Evolutionary conservation across 2,888 invertebrate genomes (phyloP), one percentile per base, ranked within the genome.

Genomic region (Latrodectus hesperus): DNA sequence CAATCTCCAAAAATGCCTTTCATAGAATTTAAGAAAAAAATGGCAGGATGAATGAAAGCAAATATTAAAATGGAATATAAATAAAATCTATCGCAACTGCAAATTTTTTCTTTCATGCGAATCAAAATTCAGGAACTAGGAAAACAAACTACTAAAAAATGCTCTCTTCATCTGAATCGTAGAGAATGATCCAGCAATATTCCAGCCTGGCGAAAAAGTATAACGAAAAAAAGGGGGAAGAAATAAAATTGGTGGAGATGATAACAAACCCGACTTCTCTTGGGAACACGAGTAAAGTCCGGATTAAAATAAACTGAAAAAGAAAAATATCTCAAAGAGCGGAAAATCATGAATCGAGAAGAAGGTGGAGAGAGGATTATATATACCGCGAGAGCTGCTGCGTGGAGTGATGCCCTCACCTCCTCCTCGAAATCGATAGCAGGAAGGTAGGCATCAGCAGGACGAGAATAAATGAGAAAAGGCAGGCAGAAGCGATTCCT

Each of bases 231-330:
- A 77, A 8, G 52, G 10, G 52, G 22, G n/a, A 64, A 38, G 51
- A 60, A 60, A n/a, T 65, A 60, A 10, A 60, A 60, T 60, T 60
- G 12, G 17, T 49, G n/a, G 12, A 12, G 67, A 22, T 22, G 70
- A 78, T 78, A 68, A 78, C 78, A 78, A 78, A 78, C 78, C 55
- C 68, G 70, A 78, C 78, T 78, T 70, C 78, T 68, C 9, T 38
- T 12, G 22, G 53, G 60, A 60, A 71, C 22, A 78, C 70, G 68
- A 53, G 53, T 70, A 78, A 78, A 78, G 12, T 78, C 78, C 78
- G 55, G 53, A 22, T 78, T 78, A 52, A 78, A 60, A 53, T 67
- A 78, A 78, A 26, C 38, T 55, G 53, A 55, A 55, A 70, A 53
- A 67, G 49, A 14, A 52, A 52, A 60, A 53, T 17, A 17, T 51